Percentiles rank a stretch among this genome's conserved stretches.
Evolutionary conservation across 2,797 vertebrate genomes (phyloP).

Genomic region (Somateria mollissima): DNA sequence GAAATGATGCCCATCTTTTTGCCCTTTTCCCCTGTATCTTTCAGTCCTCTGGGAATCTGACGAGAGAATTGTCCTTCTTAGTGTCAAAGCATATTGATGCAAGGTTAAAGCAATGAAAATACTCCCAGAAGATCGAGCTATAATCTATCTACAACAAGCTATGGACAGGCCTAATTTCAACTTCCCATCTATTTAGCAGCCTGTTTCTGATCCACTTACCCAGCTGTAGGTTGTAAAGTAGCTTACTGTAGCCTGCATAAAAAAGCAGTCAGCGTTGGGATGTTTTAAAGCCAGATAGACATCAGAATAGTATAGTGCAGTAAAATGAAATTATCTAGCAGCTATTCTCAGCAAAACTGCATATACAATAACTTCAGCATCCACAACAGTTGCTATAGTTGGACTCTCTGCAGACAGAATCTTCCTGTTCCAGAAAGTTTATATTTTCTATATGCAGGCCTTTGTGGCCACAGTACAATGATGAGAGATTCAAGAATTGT

Average conservation of each 20-base stretch:
- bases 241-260: background rate
- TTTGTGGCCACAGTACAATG: background rate
- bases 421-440: slow-evolving; percentile 2
- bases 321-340: slow-evolving; percentile 7
- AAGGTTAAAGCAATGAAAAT: background rate
- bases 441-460: background rate
- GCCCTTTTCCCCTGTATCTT: background rate
- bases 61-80: background rate
- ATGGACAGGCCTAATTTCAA: background rate
- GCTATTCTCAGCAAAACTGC: slow-evolving; percentile 27
- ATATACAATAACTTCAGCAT: slow-evolving; percentile 27
- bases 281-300: background rate
- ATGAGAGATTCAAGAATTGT: slow-evolving; percentile 1
- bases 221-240: background rate
- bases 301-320: background rate
- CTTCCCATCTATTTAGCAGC: background rate
- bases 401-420: slow-evolving; percentile 7
- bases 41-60: background rate
- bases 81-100: background rate
- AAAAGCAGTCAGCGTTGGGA: background rate
- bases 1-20: background rate
- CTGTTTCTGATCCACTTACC: background rate
- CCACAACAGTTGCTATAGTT: background rate
- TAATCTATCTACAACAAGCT: background rate
- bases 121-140: background rate